These are phyloP conservation scores for Gibbula magus DNA, from an alignment of 2,888 invertebrate genomes.

Conservation along the genomic window DNA sequence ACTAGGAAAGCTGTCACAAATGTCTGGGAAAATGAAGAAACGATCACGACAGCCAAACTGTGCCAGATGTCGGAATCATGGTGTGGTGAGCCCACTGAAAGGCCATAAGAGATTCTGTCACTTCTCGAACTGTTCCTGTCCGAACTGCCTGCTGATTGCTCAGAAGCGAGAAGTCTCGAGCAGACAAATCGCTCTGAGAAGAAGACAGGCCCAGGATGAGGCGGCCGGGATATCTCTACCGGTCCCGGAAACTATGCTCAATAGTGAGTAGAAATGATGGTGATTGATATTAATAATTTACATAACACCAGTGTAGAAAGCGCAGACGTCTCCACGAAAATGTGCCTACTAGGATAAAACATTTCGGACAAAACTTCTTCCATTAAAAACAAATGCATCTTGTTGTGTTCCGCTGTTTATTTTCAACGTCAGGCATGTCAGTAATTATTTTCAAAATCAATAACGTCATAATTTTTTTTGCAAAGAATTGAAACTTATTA, in stretches of 20 bases:
- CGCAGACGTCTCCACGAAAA: no score
- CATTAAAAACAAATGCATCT: no score
- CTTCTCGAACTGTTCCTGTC: not conserved
- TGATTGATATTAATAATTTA: no score
- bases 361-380: no score
- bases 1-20: no score
- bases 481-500: no score
- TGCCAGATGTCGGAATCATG: conserved; percentile 27
- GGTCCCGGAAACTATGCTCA: not conserved
- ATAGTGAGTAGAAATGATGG: not conserved
- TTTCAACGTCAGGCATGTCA: no score
- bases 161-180: not conserved
- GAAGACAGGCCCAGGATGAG: not conserved
- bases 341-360: no score
- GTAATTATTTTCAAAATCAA: no score
- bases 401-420: no score
- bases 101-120: conserved; percentile 23
- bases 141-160: not conserved
- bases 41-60: conserved; percentile 10
- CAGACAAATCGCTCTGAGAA: not conserved
- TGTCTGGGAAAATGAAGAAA: not conserved
- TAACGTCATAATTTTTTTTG: no score
- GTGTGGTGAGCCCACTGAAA: conserved; percentile 7
- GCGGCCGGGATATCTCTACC: not conserved
- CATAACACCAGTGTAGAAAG: no score